Evolutionary conservation across 2,888 invertebrate species (phyloP).

Genomic region (Tachina lurida): DNA sequence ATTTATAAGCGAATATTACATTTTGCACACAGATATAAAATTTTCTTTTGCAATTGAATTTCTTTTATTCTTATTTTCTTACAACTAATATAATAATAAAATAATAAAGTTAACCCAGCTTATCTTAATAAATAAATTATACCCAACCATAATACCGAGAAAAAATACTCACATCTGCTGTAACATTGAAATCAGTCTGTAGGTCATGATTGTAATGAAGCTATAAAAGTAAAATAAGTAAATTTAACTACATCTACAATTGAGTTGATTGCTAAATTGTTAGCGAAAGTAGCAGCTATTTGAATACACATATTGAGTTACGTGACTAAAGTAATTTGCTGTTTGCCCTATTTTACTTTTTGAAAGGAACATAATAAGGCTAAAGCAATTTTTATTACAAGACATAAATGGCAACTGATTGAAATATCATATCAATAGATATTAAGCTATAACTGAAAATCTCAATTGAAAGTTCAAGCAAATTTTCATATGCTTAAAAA

Average conservation of each 20-base stretch:
- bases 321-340: slow-evolving; percentile 12
- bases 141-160: background rate
- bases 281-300: slow-evolving; percentile 29
- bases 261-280: slow-evolving; percentile 52
- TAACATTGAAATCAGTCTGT: background rate
- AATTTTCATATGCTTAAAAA: background rate
- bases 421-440: background rate
- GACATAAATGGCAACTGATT: background rate
- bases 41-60: no score
- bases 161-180: background rate
- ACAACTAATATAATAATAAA: no score
- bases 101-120: no score
- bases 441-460: background rate
- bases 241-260: slow-evolving; percentile 18
- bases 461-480: background rate
- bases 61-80: no score
- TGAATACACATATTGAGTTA: slow-evolving; percentile 38
- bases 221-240: background rate
- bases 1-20: no score
- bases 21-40: no score
- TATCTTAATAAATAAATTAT: no score
- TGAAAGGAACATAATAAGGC: no score
- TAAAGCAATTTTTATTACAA: background rate
- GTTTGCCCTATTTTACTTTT: no score
- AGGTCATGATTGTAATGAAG: background rate